Conservation (phyloP, 2,888 invertebrate genomes). For the Scelioninae gen. 2 region DNA sequence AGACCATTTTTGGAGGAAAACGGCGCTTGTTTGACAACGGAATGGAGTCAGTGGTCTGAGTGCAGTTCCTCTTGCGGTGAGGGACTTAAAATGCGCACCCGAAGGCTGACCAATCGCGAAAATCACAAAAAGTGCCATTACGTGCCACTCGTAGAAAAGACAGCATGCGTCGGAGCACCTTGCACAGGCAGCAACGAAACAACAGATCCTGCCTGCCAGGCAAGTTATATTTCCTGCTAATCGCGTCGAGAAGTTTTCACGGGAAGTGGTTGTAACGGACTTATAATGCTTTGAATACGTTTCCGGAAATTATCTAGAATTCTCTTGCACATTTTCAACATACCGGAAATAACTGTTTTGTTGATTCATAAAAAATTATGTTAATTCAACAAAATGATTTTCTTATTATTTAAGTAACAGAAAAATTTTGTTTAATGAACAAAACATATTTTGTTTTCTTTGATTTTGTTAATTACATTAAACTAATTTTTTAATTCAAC, state of each 20-base stretch:
- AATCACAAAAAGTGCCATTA: slow-evolving; percentile 90
- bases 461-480: too few relatives aligned
- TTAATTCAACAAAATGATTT: too few relatives aligned
- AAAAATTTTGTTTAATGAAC: too few relatives aligned
- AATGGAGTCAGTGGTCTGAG: slow-evolving; percentile 89
- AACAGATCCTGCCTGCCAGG: slow-evolving; percentile 79
- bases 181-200: slow-evolving; percentile 79
- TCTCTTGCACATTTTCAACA: too few relatives aligned
- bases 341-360: too few relatives aligned
- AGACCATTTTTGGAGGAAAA: slow-evolving; percentile 70
- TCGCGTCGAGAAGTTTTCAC: slow-evolving; percentile 17
- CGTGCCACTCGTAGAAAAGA: slow-evolving; percentile 85
- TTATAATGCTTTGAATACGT: slow-evolving; percentile 13
- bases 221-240: slow-evolving; percentile 52
- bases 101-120: slow-evolving; percentile 82
- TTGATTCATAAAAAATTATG: too few relatives aligned
- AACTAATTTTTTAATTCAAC: too few relatives aligned
- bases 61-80: slow-evolving; percentile 91
- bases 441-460: too few relatives aligned
- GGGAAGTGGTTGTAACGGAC: slow-evolving; percentile 11
- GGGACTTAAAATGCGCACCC: slow-evolving; percentile 84
- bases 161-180: slow-evolving; percentile 85
- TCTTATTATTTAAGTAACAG: too few relatives aligned
- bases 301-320: slow-evolving; percentile 13
- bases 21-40: slow-evolving; percentile 81